Evolutionary conservation across 2,113 vertebrate genomes (phyloP).

Genomic region (Gallinago media): DNA sequence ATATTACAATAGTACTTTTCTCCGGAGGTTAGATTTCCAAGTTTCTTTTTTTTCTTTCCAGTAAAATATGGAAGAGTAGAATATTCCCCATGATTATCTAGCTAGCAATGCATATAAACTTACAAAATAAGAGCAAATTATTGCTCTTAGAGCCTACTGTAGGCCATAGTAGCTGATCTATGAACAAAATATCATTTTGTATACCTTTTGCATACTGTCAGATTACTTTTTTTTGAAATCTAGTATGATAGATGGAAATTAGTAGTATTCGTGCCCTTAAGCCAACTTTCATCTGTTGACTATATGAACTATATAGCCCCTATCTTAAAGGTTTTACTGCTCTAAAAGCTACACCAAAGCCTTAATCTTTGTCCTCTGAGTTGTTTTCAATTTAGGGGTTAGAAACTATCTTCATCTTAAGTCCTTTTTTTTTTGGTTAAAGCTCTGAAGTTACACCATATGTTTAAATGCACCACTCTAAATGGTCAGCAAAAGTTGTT

Average conservation of each 20-base stretch:
- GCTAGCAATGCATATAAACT: background rate
- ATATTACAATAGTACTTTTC: background rate
- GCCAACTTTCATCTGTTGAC: background rate
- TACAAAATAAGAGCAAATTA: background rate
- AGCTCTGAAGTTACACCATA: background rate
- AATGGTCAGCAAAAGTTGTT: background rate
- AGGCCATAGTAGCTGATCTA: background rate
- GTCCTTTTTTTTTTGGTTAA: background rate
- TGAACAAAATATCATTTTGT: background rate
- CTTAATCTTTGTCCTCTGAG: background rate
- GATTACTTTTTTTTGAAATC: background rate
- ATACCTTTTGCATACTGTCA: background rate
- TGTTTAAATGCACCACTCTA: background rate
- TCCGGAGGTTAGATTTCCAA: background rate
- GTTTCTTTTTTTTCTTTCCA: background rate
- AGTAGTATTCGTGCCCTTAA: background rate
- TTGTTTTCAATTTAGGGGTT: background rate
- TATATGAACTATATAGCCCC: background rate
- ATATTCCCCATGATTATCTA: background rate
- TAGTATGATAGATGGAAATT: background rate
- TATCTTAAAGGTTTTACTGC: background rate
- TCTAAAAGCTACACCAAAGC: background rate
- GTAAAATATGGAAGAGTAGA: conserved; percentile 39
- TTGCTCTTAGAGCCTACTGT: too few relatives aligned
- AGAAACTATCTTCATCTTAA: background rate